Conservation (phyloP, 2,888 invertebrate species). For the Rutpela maculata region DNA sequence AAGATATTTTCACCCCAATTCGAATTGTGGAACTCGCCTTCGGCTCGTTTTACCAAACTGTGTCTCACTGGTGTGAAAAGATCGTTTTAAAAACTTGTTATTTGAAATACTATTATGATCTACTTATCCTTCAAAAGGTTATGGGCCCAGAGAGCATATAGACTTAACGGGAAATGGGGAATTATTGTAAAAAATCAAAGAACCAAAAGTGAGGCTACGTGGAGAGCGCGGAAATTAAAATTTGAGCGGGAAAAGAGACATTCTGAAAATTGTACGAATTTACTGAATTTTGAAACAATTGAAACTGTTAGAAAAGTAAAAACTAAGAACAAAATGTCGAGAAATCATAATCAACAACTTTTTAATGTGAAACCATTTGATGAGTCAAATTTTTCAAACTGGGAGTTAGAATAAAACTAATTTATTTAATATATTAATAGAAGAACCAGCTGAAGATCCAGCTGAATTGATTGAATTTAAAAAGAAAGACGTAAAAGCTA, state of each 20-base stretch:
- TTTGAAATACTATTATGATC: no score
- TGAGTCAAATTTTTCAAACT: neutral
- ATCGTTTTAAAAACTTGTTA: no score
- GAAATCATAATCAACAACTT: no score
- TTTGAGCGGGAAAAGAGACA: neutral
- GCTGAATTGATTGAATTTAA: neutral
- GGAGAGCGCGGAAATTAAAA: neutral
- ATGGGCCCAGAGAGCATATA: no score
- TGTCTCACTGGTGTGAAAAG: no score
- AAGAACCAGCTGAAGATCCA: neutral
- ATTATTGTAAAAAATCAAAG: neutral
- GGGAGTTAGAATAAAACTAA: neutral
- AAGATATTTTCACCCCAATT: no score
- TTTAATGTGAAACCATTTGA: conserved; percentile 5
- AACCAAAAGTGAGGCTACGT: neutral
- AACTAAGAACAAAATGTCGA: no score
- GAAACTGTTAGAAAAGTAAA: no score
- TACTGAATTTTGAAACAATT: no score
- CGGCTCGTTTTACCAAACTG: no score
- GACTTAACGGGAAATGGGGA: conserved; percentile 5
- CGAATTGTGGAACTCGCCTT: no score
- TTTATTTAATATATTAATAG: neutral
- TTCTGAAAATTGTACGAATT: no score
- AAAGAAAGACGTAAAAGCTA: neutral
- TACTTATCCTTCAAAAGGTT: neutral